These are phyloP conservation scores for Drosophila ezoana DNA, from an alignment of 2,888 invertebrate genomes.

Conservation along the genomic window DNA sequence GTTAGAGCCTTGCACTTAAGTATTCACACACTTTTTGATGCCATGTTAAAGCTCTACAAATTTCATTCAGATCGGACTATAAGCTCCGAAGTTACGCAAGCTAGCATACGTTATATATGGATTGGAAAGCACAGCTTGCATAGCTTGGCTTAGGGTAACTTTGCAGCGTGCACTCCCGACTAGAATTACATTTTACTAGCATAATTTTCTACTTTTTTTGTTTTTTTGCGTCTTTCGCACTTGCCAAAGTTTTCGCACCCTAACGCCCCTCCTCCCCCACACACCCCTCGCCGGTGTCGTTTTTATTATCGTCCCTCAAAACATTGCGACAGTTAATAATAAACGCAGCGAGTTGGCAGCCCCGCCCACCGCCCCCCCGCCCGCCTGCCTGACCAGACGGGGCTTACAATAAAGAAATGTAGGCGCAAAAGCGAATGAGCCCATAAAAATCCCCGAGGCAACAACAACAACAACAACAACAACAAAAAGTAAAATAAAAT, in stretches of 20 bases:
- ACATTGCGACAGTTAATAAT: slow-evolving; percentile 77
- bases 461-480: slow-evolving; percentile 8
- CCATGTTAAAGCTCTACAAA: rapidly evolving
- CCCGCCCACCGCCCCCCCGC: background rate
- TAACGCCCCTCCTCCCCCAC: background rate
- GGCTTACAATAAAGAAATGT: slow-evolving; percentile 43
- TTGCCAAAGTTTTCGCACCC: slow-evolving; percentile 35
- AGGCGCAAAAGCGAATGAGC: slow-evolving; percentile 48
- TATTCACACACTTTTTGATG: too few species aligned
- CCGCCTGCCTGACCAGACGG: background rate
- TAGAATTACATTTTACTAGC: too few species aligned
- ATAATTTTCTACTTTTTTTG: background rate
- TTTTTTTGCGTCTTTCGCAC: slow-evolving; percentile 14
- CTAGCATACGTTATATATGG: too few species aligned
- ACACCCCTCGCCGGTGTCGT: background rate
- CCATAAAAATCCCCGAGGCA: slow-evolving; percentile 50
- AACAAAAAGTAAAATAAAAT: slow-evolving; percentile 10
- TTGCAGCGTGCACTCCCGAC: too few species aligned
- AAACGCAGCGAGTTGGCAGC: slow-evolving; percentile 57
- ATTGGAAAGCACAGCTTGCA: too few species aligned
- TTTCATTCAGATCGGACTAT: too few species aligned
- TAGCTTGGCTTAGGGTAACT: too few species aligned
- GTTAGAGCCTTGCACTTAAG: too few species aligned
- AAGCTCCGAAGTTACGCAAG: too few species aligned
- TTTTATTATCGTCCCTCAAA: slow-evolving; percentile 45